Evolutionary conservation across 2,113 vertebrate genomes (phyloP).

Genomic region (Gadus macrocephalus): DNA sequence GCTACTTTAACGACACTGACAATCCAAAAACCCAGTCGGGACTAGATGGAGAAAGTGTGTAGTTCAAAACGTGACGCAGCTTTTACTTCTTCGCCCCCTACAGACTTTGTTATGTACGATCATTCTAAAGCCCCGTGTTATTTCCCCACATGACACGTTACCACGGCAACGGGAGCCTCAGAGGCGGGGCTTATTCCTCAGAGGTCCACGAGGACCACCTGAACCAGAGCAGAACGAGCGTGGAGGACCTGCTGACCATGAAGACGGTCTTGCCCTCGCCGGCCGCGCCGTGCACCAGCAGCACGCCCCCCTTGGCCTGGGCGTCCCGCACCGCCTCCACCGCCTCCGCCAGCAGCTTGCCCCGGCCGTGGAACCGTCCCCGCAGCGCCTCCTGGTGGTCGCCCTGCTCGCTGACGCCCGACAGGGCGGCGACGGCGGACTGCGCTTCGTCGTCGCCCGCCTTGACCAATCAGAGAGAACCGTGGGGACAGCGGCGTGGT

Average conservation of each 20-base stretch:
- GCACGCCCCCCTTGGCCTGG: slow-evolving; percentile 63
- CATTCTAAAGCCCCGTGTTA: too few relatives aligned
- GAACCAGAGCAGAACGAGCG: too few relatives aligned
- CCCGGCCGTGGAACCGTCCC: slow-evolving; percentile 67
- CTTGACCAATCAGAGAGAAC: slow-evolving; percentile 25
- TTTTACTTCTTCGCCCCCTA: too few relatives aligned
- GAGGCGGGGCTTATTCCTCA: too few relatives aligned
- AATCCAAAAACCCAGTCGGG: too few relatives aligned
- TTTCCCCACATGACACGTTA: too few relatives aligned
- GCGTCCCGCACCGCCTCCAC: slow-evolving; percentile 52
- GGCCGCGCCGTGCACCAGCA: slow-evolving; percentile 70
- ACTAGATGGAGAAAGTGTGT: too few relatives aligned
- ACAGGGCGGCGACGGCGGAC: neutral
- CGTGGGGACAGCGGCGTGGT: neutral
- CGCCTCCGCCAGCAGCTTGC: slow-evolving; percentile 55
- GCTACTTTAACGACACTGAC: too few relatives aligned
- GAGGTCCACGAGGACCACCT: too few relatives aligned
- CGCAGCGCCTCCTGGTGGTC: slow-evolving; percentile 70
- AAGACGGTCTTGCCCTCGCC: slow-evolving; percentile 86
- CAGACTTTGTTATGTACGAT: too few relatives aligned
- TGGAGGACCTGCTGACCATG: slow-evolving; percentile 55
- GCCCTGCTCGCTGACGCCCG: slow-evolving; percentile 64
- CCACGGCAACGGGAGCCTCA: too few relatives aligned
- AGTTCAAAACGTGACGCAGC: too few relatives aligned
- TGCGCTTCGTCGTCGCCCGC: slow-evolving; percentile 34